Conservation (phyloP, 2,113 vertebrate species). For the Myodes glareolus region DNA sequence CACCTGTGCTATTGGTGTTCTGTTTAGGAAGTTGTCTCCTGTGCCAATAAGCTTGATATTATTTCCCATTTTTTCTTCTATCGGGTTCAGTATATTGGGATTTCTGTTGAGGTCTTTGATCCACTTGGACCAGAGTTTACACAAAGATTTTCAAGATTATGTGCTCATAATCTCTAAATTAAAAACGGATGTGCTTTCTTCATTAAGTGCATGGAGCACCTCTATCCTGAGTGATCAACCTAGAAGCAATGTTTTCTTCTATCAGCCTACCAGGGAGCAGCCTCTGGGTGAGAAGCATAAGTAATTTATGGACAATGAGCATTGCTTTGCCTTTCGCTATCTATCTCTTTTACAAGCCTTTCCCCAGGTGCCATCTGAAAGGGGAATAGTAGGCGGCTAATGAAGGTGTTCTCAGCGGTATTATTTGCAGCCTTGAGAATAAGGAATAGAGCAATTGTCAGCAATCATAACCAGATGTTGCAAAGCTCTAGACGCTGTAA, state of each 20-base stretch:
- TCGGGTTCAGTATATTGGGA: neutral
- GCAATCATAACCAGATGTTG: conserved; percentile 56
- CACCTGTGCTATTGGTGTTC: neutral
- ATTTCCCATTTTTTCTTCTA: neutral
- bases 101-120: neutral
- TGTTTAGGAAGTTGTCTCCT: neutral
- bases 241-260: conserved; percentile 47
- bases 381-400: conserved; percentile 38
- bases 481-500: conserved; percentile 68
- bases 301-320: conserved; percentile 60
- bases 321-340: conserved; percentile 49
- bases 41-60: neutral
- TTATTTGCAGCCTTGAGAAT: conserved; percentile 15
- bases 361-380: conserved; percentile 52
- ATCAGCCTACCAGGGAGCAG: neutral
- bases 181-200: conserved; percentile 58
- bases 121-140: neutral
- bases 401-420: conserved; percentile 58
- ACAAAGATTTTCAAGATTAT: conserved; percentile 30
- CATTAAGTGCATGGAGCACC: neutral
- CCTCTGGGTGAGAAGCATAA: conserved; percentile 4
- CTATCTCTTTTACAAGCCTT: conserved; percentile 50
- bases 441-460: conserved; percentile 64
- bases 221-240: conserved; percentile 32
- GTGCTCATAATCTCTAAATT: conserved; percentile 6